phyloP scores from a whole-genome alignment of 2,113 vertebrate species.

The Ameiurus melas region DNA sequence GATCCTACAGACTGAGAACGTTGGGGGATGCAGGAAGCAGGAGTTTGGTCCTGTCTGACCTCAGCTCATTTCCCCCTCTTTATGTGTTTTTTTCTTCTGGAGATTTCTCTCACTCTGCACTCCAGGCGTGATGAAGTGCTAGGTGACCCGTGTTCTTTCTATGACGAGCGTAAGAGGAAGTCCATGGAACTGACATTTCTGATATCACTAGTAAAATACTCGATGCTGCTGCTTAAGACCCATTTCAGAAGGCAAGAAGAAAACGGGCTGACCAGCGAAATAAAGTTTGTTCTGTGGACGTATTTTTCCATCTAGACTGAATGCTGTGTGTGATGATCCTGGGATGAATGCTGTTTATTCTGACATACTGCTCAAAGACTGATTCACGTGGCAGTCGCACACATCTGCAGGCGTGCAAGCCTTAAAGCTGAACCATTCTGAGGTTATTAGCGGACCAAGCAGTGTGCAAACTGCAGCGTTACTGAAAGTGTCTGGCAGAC shows the following conservation, averaged over 20 bases:
- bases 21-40: conserved; percentile 51
- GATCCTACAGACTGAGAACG: conserved; percentile 46
- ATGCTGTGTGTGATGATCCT: background rate
- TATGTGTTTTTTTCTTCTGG: conserved; percentile 53
- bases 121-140: conserved; percentile 51
- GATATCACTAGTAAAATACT: conserved; percentile 1
- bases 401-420: conserved; percentile 16
- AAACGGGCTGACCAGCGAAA: conserved; percentile 1
- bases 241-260: background rate
- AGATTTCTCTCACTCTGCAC: conserved; percentile 42
- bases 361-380: too few relatives aligned
- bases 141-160: conserved; percentile 42
- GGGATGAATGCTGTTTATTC: background rate
- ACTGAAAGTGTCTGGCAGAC: conserved; percentile 50
- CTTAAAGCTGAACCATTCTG: conserved; percentile 22
- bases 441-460: conserved; percentile 53
- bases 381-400: conserved; percentile 39
- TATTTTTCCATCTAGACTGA: background rate
- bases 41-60: conserved; percentile 58
- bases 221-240: background rate
- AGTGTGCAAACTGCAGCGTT: conserved; percentile 47
- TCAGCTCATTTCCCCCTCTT: conserved; percentile 47
- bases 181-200: conserved; percentile 18
- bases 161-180: conserved; percentile 6
- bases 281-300: background rate